phyloP scores from a whole-genome alignment of 2,888 invertebrate genomes.

The Alloplasta piceator region DNA sequence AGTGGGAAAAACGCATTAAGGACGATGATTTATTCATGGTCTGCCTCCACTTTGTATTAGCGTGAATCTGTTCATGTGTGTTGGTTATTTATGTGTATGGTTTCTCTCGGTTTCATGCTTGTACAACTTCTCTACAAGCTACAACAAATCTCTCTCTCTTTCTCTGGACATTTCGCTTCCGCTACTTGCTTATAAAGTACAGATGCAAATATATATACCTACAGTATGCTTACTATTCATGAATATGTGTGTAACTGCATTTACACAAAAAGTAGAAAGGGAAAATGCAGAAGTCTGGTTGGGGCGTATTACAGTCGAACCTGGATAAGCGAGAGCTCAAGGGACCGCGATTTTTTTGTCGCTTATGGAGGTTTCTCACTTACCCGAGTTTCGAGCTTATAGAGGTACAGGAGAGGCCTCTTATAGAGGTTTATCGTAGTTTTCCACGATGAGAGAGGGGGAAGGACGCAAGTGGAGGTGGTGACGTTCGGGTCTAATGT shows the following conservation, averaged over 20 bases:
- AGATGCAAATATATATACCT: neutral
- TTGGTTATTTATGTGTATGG: conserved; percentile 26
- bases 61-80: conserved; percentile 25
- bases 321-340: no score
- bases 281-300: conserved; percentile 39
- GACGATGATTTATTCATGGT: conserved; percentile 61
- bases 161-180: neutral
- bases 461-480: no score
- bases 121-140: neutral
- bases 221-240: neutral
- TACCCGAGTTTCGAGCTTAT: no score
- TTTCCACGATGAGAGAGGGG: no score
- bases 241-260: neutral
- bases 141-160: no score
- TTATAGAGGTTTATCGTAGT: no score
- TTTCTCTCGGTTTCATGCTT: conserved; percentile 38
- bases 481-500: no score
- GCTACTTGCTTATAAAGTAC: conserved; percentile 8
- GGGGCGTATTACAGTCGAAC: conserved; percentile 40
- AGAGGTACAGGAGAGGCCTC: no score
- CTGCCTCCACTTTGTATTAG: conserved; percentile 26
- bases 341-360: no score
- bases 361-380: no score
- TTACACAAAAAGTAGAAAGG: conserved; percentile 14
- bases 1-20: conserved; percentile 59